phyloP scores from a whole-genome alignment of 2,888 invertebrate genomes.

The Physocephala rufipes region DNA sequence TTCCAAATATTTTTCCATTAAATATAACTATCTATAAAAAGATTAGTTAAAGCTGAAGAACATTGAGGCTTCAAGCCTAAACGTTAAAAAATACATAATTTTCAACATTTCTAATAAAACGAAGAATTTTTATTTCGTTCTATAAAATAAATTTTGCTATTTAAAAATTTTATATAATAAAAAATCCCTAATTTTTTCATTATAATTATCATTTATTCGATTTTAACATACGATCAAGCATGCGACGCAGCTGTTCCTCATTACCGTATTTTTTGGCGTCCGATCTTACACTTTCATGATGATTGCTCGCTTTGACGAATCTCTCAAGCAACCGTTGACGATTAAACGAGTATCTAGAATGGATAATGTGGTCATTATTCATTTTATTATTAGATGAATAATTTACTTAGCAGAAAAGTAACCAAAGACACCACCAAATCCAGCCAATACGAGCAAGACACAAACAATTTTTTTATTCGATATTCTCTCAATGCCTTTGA shows the following conservation, averaged over 20 bases:
- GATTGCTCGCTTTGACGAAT: constrained; percentile 67
- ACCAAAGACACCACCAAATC: constrained; percentile 71
- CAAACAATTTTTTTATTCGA: constrained; percentile 72
- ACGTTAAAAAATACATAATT: too few relatives aligned
- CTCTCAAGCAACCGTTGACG: constrained; percentile 67
- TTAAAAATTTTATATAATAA: too few relatives aligned
- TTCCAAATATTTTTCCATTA: too few relatives aligned
- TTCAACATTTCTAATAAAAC: too few relatives aligned
- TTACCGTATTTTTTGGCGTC: constrained; percentile 70
- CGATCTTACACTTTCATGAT: constrained; percentile 68
- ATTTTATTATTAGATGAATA: background rate
- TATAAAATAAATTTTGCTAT: too few relatives aligned
- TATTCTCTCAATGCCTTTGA: constrained; percentile 70
- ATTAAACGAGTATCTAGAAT: constrained; percentile 70
- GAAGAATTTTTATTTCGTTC: too few relatives aligned
- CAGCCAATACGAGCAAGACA: constrained; percentile 69
- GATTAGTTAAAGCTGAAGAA: too few relatives aligned
- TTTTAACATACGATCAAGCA: constrained; percentile 53
- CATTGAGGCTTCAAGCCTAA: too few relatives aligned
- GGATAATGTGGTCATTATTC: background rate
- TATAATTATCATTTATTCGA: constrained; percentile 33
- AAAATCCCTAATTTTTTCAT: too few relatives aligned
- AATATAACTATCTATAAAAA: too few relatives aligned
- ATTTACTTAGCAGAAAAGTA: constrained; percentile 71
- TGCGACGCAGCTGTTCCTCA: constrained; percentile 67